Percentiles rank a stretch among this genome's conserved stretches.
phyloP scores from a whole-genome alignment of 1,140 invertebrate genomes.

The Drepana arcuata region DNA sequence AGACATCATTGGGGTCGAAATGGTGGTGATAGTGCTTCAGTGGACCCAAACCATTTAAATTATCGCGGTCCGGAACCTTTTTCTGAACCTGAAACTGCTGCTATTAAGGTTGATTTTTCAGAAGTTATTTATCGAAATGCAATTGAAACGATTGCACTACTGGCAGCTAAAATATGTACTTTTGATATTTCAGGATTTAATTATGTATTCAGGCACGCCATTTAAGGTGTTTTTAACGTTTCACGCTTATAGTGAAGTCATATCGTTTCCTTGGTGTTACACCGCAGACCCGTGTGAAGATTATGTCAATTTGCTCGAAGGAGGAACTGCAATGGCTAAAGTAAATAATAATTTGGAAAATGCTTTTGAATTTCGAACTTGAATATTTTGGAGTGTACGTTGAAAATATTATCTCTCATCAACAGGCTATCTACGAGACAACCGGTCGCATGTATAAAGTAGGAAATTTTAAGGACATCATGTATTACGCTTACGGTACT shows the following conservation, averaged over 20 bases:
- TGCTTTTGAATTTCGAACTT: too few relatives aligned
- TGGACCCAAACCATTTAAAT: conserved; percentile 88
- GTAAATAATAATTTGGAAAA: too few relatives aligned
- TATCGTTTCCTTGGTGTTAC: conserved; percentile 88
- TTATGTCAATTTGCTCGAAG: conserved; percentile 77
- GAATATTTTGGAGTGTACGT: too few relatives aligned
- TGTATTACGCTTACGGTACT: conserved; percentile 74
- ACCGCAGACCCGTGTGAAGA: conserved; percentile 78
- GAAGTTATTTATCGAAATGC: not conserved
- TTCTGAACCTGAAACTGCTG: conserved; percentile 92
- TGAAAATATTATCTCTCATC: too few relatives aligned
- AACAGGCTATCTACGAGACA: conserved; percentile 52
- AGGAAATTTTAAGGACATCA: conserved; percentile 59
- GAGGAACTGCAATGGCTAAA: conserved; percentile 53
- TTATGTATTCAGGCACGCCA: conserved; percentile 67
- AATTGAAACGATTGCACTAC: too few relatives aligned
- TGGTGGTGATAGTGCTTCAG: conserved; percentile 76
- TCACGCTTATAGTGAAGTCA: conserved; percentile 91
- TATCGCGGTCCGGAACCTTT: conserved; percentile 88
- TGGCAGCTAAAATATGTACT: not conserved
- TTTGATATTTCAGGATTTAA: conserved; percentile 61
- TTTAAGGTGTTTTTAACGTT: conserved; percentile 86
- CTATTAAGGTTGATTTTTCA: conserved; percentile 65
- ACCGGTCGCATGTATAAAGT: conserved; percentile 59
- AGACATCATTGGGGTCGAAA: conserved; percentile 78